Evolutionary conservation across 2,797 vertebrate species (phyloP), one percentile per base, ranked within the genome.

Genomic region (Eulemur albifrons): DNA sequence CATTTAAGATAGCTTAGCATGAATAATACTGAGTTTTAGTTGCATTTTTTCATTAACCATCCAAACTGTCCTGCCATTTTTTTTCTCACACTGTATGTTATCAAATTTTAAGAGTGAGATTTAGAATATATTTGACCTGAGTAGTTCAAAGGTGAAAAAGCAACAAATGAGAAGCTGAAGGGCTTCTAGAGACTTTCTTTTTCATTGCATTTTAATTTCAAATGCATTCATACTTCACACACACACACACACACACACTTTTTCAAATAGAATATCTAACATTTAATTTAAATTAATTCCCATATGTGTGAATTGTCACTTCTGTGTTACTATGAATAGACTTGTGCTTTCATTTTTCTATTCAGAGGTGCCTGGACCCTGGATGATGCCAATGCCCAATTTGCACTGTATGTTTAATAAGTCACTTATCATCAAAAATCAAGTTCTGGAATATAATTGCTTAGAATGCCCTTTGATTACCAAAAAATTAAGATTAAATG

Each of bases 401-500:
- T 82, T 93, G 11, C 59, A 95, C 90, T 94, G 90, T 97, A 35
- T 96, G 89, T 94, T 97, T 97, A 8, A 72, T 96, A 50, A 95
- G 89, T 69, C 83, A 95, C 88, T 95, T 97, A 76, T 96, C 97
- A 93, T 83, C 90, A 76, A 82, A 67, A 96, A 75, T 97, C 59
- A 95, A 96, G 6, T 83, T 59, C 93, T 94, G 45, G 25, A 97
- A 54, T 70, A n/a, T 91, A 86, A 90, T 89, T 98, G 89, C 86
- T 69, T 97, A 72, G 73, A 90, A 50, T 93, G 0, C 59, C 25
- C 57, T 97, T 40, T 97, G 57, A 97, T 97, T 95, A 96, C n/a
- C 14, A 75, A 98, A 88, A 88, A 97, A 96, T 95, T 97, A 97
- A 97, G 96, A 95, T 65, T n/a, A 90, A 13, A 32, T 96, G 17